phyloP scores from a whole-genome alignment of 2,888 invertebrate species.

The Theristus sp. region DNA sequence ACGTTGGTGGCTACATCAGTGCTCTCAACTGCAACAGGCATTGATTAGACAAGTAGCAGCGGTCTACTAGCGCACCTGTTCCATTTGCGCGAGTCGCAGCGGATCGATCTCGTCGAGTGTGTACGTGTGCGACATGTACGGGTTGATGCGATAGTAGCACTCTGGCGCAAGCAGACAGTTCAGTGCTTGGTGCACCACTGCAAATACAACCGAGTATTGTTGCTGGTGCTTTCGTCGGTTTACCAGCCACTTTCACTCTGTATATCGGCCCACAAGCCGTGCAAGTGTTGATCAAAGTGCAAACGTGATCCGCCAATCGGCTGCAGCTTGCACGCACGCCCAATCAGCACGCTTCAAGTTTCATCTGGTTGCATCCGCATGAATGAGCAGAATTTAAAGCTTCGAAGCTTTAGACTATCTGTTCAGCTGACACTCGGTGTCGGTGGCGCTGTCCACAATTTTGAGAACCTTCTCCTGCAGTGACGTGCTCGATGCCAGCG shows the following conservation, averaged over 20 bases:
- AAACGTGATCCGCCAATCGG: too few relatives aligned
- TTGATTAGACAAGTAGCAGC: too few relatives aligned
- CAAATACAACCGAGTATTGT: conserved; percentile 17
- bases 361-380: too few relatives aligned
- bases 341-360: too few relatives aligned
- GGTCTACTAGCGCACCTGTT: conserved; percentile 48
- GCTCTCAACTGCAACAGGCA: too few relatives aligned
- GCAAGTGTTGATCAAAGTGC: background rate
- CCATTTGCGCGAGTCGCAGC: conserved; percentile 40
- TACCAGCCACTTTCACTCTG: too few relatives aligned
- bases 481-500: conserved; percentile 33
- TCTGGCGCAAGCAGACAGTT: conserved; percentile 52
- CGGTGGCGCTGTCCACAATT: conserved; percentile 64
- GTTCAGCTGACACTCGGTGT: conserved; percentile 57
- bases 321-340: too few relatives aligned
- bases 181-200: conserved; percentile 54
- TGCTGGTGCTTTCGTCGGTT: too few relatives aligned
- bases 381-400: too few relatives aligned
- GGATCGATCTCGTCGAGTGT: conserved; percentile 60
- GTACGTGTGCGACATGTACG: conserved; percentile 58
- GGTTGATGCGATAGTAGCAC: conserved; percentile 66
- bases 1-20: too few relatives aligned
- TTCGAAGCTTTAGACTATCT: too few relatives aligned
- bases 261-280: too few relatives aligned
- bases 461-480: conserved; percentile 61